Evolutionary conservation across 2,113 vertebrate species (phyloP).

Genomic region (Oryzias melastigma): DNA sequence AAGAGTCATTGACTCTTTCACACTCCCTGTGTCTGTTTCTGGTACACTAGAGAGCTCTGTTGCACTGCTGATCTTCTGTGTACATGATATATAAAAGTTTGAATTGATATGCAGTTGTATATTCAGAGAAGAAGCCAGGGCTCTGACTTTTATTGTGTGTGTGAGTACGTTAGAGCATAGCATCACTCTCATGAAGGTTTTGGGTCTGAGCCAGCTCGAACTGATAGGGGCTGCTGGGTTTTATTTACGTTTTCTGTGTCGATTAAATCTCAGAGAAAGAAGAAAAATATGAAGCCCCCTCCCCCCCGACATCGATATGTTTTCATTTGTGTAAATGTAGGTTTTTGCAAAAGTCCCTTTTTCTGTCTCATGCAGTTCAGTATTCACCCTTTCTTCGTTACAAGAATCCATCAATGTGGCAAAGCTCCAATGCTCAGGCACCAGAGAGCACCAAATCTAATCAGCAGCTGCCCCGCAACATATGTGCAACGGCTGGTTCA

Average conservation of each 20-base stretch:
- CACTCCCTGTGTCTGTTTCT: constrained; percentile 50
- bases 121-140: constrained; percentile 51
- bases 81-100: constrained; percentile 61
- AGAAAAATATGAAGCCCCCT: constrained; percentile 44
- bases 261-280: constrained; percentile 67
- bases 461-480: constrained; percentile 43
- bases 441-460: constrained; percentile 57
- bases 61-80: constrained; percentile 52
- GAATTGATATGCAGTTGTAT: constrained; percentile 52
- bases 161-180: constrained; percentile 32
- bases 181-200: constrained; percentile 49
- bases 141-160: constrained; percentile 26
- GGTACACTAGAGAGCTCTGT: constrained; percentile 45
- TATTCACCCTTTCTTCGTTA: constrained; percentile 47
- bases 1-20: constrained; percentile 52
- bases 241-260: constrained; percentile 62
- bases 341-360: constrained; percentile 2
- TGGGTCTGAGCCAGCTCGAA: constrained; percentile 55
- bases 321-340: constrained; percentile 30
- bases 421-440: constrained; percentile 45
- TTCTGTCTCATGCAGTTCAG: constrained; percentile 35
- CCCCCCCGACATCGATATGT: constrained; percentile 20
- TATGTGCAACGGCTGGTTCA: constrained; percentile 23
- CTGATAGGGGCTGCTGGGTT: constrained; percentile 69
- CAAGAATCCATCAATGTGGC: constrained; percentile 54